Evolutionary conservation across 2,888 invertebrate species (phyloP), one percentile per base, ranked within the genome.

Genomic region (Oscheius myriophilus): DNA sequence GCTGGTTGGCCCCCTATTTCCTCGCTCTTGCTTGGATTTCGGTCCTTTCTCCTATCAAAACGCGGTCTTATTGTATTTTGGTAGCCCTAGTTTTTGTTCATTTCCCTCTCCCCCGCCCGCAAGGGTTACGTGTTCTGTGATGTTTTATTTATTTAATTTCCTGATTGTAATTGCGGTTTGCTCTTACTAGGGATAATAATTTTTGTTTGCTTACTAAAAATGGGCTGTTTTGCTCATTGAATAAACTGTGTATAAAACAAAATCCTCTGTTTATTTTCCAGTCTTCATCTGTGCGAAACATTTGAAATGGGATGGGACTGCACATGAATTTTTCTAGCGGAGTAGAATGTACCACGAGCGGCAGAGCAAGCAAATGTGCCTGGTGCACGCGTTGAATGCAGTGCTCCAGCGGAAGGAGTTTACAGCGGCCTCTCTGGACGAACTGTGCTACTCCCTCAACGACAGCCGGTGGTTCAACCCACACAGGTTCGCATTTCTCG

Each of bases 381-480:
- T 85, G 6, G 73, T 85, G 18, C 85, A 85, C 65, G 69, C 84
- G 0, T 70, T 85, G 67, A 85, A 85, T 68, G 81, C 82, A 49
- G 76, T 85, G 26, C 75, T 85, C 21, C 84, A 76, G 39, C 69
- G 59, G 33, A 58, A 67, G 18, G 72, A 73, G 51, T 78, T 70
- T 54, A 69, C 70, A 18, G 41, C 71, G 46, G 65, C 59, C 18
- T 70, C 73, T 26, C 69, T 85, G 67, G 81, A 85, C 65, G 75
- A 77, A 43, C 78, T 84, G 33, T 85, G 85, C 67, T 82, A 82
- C 45, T 65, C 69, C 14, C 57, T 79, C 39, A 73, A 76, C 62
- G 77, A 78, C 25, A 76, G 78, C 61, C 55, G 66, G 46, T 85
- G 84, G 84, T 82, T 85, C 55, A 85, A 85, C 62, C 77, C 84